Conservation (phyloP, 2,797 vertebrate species). For the Oreonectes daqikongensis region DNA sequence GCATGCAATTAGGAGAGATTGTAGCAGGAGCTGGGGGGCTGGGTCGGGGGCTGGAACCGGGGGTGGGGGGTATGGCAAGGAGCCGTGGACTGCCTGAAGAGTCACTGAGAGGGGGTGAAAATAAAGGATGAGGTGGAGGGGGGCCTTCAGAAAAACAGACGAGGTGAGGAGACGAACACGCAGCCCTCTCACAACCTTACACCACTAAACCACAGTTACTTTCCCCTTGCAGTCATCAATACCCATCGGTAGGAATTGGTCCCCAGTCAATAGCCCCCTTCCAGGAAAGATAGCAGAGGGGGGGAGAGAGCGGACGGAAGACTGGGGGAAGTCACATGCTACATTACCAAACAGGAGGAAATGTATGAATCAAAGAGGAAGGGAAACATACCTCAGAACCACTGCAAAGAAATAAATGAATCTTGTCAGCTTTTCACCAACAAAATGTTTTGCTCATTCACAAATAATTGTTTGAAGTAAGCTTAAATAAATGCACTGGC, state of each 20-base stretch:
- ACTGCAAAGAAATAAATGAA: conserved; percentile 24
- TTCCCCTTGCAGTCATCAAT: conserved; percentile 77
- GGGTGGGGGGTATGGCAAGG: conserved; percentile 33
- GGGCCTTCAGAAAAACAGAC: conserved; percentile 21
- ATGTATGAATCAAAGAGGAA: conserved; percentile 38
- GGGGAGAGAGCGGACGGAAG: background rate
- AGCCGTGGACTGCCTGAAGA: conserved; percentile 47
- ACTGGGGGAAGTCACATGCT: conserved; percentile 40
- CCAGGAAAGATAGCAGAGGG: conserved; percentile 17
- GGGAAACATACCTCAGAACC: background rate
- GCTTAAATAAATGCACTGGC: background rate
- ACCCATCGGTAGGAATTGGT: conserved; percentile 75
- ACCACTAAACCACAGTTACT: conserved; percentile 73
- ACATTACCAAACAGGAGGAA: conserved; percentile 51
- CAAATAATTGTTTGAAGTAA: no score
- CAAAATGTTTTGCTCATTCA: background rate
- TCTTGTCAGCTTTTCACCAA: background rate
- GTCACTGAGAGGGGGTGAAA: conserved; percentile 48
- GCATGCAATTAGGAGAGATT: conserved; percentile 80
- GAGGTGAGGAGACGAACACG: conserved; percentile 43
- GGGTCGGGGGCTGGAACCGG: conserved; percentile 40
- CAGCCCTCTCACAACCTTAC: conserved; percentile 69
- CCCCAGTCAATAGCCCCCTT: conserved; percentile 66
- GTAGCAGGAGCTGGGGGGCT: conserved; percentile 53
- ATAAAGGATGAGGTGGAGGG: conserved; percentile 47